Conservation (phyloP, 2,113 vertebrate genomes). For the Copsychus sechellarum region DNA sequence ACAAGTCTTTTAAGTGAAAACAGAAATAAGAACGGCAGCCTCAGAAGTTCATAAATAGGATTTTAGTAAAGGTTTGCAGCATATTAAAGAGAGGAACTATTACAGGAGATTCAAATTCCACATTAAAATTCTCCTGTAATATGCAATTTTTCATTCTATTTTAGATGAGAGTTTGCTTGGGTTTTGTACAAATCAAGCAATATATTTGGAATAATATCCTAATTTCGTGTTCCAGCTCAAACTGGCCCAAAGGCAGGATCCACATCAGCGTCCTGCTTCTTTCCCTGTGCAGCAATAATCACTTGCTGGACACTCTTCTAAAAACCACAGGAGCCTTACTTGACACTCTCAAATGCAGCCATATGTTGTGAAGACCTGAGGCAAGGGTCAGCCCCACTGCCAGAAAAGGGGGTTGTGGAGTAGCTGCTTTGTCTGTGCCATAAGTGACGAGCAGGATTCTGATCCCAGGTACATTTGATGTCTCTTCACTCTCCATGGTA, state of each 20-base stretch:
- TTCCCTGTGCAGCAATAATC: not conserved
- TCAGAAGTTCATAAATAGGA: not conserved
- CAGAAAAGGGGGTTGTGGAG: not conserved
- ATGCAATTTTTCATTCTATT: not conserved
- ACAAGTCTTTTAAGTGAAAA: not conserved
- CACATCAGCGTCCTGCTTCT: not conserved
- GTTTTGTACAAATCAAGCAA: not conserved
- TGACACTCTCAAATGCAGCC: not conserved
- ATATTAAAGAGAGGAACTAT: not conserved
- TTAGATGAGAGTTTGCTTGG: not conserved
- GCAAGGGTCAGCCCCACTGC: not conserved
- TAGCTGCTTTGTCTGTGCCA: not conserved
- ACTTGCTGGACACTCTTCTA: not conserved
- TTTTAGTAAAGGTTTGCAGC: not conserved
- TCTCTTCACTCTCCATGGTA: not conserved
- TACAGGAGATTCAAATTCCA: not conserved
- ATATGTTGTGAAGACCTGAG: fast-evolving
- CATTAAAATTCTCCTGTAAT: not conserved
- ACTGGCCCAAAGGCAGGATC: not conserved
- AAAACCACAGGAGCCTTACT: not conserved
- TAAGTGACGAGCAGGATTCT: not conserved
- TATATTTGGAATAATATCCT: not conserved
- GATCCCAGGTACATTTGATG: not conserved
- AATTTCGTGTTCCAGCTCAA: not conserved
- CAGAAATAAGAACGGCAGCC: not conserved